Evolutionary conservation across 2,113 vertebrate species (phyloP).

Genomic region (Chroicocephalus ridibundus): DNA sequence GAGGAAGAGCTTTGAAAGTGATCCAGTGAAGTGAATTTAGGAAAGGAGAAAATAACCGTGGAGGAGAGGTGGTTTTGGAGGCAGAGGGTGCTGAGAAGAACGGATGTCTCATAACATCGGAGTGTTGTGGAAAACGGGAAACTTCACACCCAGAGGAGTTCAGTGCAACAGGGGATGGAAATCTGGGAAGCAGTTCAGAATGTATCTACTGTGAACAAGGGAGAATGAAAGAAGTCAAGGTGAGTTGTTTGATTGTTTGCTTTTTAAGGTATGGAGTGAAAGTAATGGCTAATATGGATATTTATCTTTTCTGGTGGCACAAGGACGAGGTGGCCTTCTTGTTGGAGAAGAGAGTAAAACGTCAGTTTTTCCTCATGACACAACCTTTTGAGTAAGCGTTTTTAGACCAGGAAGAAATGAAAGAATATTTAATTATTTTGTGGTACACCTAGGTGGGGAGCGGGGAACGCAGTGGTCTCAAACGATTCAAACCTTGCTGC

Average conservation of each 20-base stretch:
- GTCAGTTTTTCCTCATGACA: background rate
- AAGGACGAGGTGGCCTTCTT: background rate
- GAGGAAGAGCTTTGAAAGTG: background rate
- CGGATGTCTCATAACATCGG: background rate
- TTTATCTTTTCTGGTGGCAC: background rate
- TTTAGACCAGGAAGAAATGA: background rate
- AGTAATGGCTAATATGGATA: background rate
- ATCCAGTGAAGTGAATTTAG: background rate
- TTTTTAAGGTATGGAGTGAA: background rate
- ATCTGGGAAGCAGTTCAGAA: background rate
- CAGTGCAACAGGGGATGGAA: background rate
- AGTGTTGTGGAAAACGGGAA: background rate
- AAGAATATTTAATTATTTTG: background rate
- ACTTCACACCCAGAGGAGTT: background rate
- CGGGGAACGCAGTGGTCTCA: background rate
- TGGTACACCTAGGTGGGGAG: background rate
- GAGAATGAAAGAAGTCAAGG: background rate
- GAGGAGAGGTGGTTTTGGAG: background rate
- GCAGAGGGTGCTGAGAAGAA: background rate
- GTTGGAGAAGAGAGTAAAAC: background rate
- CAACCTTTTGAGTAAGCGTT: background rate
- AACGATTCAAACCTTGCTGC: background rate
- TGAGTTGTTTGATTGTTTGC: background rate
- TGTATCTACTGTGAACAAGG: fast-evolving
- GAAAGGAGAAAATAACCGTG: background rate